phyloP scores from a whole-genome alignment of 2,113 vertebrate genomes.

The Sisor rabdophorus region DNA sequence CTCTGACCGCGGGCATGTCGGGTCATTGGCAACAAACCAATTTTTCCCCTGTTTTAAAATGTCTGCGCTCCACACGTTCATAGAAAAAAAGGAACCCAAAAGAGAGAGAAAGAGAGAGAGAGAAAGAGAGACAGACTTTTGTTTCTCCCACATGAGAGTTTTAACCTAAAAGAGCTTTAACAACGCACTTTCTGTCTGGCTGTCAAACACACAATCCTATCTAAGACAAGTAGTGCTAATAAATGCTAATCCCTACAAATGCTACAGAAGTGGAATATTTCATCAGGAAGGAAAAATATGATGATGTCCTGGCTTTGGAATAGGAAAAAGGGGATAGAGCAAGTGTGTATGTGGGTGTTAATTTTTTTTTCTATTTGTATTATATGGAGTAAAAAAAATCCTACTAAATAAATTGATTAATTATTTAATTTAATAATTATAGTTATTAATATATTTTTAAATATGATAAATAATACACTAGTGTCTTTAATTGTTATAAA shows the following conservation, averaged over 20 bases:
- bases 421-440: too few relatives aligned
- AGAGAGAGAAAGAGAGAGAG: not conserved
- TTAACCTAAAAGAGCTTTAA: not conserved
- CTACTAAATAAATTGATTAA: too few relatives aligned
- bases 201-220: constrained; percentile 25
- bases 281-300: not conserved
- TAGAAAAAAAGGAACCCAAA: not conserved
- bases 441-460: too few relatives aligned
- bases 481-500: not conserved
- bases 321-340: not conserved
- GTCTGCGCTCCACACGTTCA: constrained; percentile 23
- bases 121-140: not conserved
- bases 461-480: not conserved
- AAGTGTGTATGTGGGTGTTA: not conserved
- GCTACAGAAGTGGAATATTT: constrained; percentile 17
- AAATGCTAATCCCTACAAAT: constrained; percentile 18
- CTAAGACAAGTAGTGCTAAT: constrained; percentile 19
- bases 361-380: not conserved
- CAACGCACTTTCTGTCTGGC: constrained; percentile 8
- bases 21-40: constrained; percentile 37
- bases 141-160: not conserved
- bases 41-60: constrained; percentile 20
- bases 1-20: constrained; percentile 31
- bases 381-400: too few relatives aligned
- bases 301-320: not conserved